A percentile compares a stretch with the other conserved stretches of the same genome.
phyloP scores from a whole-genome alignment of 2,113 vertebrate genomes.

The Phylloscopus whistleri region DNA sequence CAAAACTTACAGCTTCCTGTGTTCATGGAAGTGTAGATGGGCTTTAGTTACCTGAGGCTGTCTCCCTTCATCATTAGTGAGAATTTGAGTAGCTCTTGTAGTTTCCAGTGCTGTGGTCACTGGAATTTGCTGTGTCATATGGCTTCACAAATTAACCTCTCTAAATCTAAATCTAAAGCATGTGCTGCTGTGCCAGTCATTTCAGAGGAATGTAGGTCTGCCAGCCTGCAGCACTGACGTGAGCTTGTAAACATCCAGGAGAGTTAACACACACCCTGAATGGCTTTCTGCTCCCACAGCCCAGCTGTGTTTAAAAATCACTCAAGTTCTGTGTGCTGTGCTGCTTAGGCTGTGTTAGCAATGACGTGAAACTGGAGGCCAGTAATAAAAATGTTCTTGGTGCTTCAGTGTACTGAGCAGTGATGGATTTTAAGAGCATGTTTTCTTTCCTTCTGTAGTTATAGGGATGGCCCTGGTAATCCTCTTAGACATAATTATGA shows the following conservation, averaged over 20 bases:
- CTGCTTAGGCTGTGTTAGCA: background rate
- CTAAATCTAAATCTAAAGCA: background rate
- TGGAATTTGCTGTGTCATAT: conserved; percentile 25
- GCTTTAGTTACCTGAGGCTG: background rate
- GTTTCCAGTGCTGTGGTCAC: background rate
- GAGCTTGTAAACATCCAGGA: background rate
- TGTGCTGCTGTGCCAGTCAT: background rate
- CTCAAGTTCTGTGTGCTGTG: background rate
- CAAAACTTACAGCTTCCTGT: background rate
- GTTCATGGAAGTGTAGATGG: background rate
- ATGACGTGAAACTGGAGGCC: background rate
- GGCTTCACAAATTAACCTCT: background rate
- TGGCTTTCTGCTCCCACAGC: background rate
- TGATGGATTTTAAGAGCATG: background rate
- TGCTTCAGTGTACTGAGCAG: background rate
- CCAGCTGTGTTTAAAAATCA: background rate
- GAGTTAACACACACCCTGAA: background rate
- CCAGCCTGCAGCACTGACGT: background rate
- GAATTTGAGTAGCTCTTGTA: background rate
- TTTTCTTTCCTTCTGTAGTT: conserved; percentile 76
- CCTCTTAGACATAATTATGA: conserved; percentile 99
- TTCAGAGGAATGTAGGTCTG: background rate
- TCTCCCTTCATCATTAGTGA: background rate
- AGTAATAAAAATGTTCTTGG: background rate
- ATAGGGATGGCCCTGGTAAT: conserved; percentile 98